These are phyloP conservation scores for Atractosteus spatula DNA, from an alignment of 2,113 vertebrate genomes.

Conservation along the genomic window DNA sequence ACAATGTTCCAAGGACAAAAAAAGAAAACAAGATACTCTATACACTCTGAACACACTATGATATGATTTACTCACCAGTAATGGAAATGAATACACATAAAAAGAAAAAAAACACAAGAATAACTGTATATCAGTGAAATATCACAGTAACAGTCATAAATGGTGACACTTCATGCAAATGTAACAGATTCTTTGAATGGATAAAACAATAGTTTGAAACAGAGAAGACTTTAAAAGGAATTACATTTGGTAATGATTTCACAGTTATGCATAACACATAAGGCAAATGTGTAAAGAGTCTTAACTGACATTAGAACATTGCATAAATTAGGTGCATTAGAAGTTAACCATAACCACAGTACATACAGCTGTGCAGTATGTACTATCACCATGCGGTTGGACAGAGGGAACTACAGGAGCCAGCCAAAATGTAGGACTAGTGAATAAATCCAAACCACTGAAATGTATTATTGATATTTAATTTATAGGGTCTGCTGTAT, in stretches of 20 bases:
- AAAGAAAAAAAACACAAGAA: conserved; percentile 64
- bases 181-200: background rate
- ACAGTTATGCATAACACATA: background rate
- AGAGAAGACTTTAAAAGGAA: background rate
- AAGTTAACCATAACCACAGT: background rate
- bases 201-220: background rate
- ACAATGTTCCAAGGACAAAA: too few species aligned
- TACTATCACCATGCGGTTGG: background rate
- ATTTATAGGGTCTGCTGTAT: too few species aligned
- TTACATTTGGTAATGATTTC: background rate
- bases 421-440: background rate
- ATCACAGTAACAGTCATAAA: conserved; percentile 22
- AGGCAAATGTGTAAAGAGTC: conserved; percentile 23
- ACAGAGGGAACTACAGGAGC: conserved; percentile 1
- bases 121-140: conserved; percentile 48
- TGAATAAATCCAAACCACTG: too few species aligned
- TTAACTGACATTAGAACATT: conserved; percentile 16
- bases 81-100: conserved; percentile 61
- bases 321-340: background rate
- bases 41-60: background rate
- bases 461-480: too few species aligned
- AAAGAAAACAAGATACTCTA: too few species aligned
- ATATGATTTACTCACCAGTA: conserved; percentile 56
- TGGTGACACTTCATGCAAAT: conserved; percentile 30
- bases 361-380: background rate